Base-by-base conservation (phyloP, 2,888 invertebrate genomes). In the Adela reaumurella region DNA sequence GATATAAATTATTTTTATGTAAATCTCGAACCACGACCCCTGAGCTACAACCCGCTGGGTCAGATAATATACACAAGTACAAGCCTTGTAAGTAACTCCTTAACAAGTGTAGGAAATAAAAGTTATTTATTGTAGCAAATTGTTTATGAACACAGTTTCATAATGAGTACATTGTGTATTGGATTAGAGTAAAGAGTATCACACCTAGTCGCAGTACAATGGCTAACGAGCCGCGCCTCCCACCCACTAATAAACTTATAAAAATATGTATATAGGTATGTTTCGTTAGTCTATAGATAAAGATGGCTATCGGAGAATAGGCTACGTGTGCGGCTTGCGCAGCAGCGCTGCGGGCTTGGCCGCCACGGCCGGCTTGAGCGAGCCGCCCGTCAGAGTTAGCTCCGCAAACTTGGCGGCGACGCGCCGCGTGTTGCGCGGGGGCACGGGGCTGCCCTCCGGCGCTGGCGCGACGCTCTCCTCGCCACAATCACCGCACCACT, bases 271-370 rank as follows among this genome's bases (percentile, higher is more conserved):
- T 14, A 8, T 14, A 35, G 14, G 14, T 35, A 35, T 35, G 14
- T 14, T 8, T 14, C 4, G 35, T 35, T 35, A 35, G 11, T 8
- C 35, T 35, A 4, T 35, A 35, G 14, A 4, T 24, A 24, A 24
- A 24, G 24, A 8, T 24, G 5, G 24, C 8, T 24, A 24, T 8
- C 5, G 4, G 24, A 24, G 5, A 24, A 24, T 24, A 24, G 50
- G 47, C 50, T 48, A 56, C 41, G 58, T 52, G 52, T 49, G 57
- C 46, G 71, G 62, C 57, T 71, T 71, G 43, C 74, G 69, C 42
- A 74, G 68, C 70, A 92, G 83, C 58, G 93, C 86, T 58, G 88
- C 86, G 16, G 93, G 93, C 73, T 92, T 93, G 47, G 87, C 85
- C 65, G 91, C 88, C 51, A 89, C 82, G 62, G 88, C 87, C 8